A percentile compares a stretch with the other conserved stretches of the same genome.
Conservation (phyloP, 2,113 vertebrate species). For the Nerophis ophidion region DNA sequence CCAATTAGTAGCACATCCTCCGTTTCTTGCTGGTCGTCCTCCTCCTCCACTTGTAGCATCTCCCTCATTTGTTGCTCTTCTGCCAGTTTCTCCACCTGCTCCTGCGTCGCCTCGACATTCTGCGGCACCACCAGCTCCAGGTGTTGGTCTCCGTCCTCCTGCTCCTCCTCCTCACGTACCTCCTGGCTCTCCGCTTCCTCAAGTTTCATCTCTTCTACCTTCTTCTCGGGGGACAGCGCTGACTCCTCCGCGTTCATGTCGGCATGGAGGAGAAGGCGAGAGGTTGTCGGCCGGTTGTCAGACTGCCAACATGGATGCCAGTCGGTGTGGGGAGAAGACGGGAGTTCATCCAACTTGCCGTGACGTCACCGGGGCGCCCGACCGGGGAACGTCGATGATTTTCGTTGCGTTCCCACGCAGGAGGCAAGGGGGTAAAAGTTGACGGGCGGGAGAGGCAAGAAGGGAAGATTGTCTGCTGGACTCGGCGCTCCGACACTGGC, state of each 20-base stretch:
- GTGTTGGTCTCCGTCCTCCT: conserved; percentile 3
- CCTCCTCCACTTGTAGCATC: not conserved
- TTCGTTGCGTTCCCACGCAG: not conserved
- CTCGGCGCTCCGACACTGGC: conserved; percentile 32
- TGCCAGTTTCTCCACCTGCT: not conserved
- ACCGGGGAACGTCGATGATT: not conserved
- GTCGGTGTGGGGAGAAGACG: conserved; percentile 1
- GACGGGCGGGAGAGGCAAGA: not conserved
- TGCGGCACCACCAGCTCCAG: not conserved
- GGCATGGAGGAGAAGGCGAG: conserved; percentile 1
- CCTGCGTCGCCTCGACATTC: not conserved
- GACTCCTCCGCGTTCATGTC: conserved; percentile 36
- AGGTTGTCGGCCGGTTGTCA: conserved; percentile 12
- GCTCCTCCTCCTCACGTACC: conserved; percentile 6
- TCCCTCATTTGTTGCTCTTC: not conserved
- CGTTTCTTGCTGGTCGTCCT: not conserved
- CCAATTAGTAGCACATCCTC: no score
- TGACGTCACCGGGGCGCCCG: conserved; percentile 18
- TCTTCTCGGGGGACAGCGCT: conserved; percentile 7
- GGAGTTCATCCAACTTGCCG: conserved; percentile 54
- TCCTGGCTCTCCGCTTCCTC: not conserved
- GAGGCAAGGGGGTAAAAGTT: conserved; percentile 21
- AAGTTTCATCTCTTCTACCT: not conserved
- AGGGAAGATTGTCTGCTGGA: not conserved
- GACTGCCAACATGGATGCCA: conserved; percentile 22